Conservation (phyloP, 2,113 vertebrate species). For the Cairina moschata region DNA sequence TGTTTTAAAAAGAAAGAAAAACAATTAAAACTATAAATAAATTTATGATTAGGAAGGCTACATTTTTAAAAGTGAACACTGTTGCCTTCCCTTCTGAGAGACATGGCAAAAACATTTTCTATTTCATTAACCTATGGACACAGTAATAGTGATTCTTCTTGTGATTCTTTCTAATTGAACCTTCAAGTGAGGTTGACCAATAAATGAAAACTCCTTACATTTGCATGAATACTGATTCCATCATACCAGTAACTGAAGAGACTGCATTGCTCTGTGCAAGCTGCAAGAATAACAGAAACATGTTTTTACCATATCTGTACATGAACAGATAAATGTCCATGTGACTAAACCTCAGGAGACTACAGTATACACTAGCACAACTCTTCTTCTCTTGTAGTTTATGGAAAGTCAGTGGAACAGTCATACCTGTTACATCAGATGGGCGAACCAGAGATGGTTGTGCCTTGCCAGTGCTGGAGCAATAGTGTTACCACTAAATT, state of each 20-base stretch:
- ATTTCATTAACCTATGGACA: constrained; percentile 33
- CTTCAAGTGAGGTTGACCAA: constrained; percentile 16
- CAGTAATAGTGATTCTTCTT: constrained; percentile 7
- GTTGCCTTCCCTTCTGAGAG: not conserved
- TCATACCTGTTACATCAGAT: not conserved
- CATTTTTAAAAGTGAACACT: not conserved
- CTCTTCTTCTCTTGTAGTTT: not conserved
- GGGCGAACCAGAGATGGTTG: not conserved
- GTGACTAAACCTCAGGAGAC: not conserved
- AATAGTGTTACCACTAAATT: not conserved
- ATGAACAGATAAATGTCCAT: not conserved
- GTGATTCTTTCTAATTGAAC: not conserved
- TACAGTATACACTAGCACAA: not conserved
- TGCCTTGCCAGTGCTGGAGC: not conserved
- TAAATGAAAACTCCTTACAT: constrained; percentile 17
- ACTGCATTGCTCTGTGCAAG: constrained; percentile 13
- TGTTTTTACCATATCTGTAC: not conserved
- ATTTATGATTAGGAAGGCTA: not conserved
- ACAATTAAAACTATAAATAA: not conserved
- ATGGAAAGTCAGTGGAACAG: not conserved
- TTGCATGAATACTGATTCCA: not conserved
- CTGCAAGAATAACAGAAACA: not conserved
- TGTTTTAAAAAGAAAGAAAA: not conserved
- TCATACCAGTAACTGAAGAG: not conserved
- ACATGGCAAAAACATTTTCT: constrained; percentile 3